A percentile compares a stretch with the other conserved stretches of the same genome.
Evolutionary conservation across 1,140 invertebrate species (phyloP).

Genomic region (Arctopsyche grandis): DNA sequence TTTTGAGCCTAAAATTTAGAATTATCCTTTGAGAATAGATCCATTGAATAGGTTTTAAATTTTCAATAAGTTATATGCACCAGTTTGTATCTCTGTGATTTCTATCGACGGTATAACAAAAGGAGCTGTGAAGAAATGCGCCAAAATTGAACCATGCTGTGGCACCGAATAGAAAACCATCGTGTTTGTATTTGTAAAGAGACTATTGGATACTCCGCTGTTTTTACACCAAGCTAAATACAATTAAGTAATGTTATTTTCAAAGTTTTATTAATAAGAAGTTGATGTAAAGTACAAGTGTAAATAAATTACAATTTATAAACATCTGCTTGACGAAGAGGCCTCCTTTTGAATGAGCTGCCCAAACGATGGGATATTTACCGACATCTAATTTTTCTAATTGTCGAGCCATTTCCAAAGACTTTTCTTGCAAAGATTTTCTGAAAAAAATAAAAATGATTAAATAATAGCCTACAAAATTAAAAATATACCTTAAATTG

Average conservation of each 20-base stretch:
- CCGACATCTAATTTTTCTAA: constrained; percentile 70
- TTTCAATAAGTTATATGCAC: constrained; percentile 3
- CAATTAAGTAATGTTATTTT: not conserved
- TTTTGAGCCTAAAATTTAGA: constrained; percentile 26
- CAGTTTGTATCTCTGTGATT: constrained; percentile 33
- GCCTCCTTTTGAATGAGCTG: constrained; percentile 78
- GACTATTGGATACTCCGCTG: not conserved
- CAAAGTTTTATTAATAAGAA: not conserved
- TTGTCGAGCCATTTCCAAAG: constrained; percentile 73
- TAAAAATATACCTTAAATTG: not conserved
- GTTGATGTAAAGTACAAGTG: not conserved
- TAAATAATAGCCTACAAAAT: not conserved
- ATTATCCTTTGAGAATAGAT: not conserved
- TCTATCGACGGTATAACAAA: constrained; percentile 31
- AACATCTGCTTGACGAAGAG: constrained; percentile 79
- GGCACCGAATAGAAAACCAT: constrained; percentile 82
- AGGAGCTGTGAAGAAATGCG: constrained; percentile 54
- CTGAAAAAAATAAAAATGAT: constrained; percentile 55
- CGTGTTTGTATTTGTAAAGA: constrained; percentile 63
- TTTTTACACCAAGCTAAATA: constrained; percentile 24
- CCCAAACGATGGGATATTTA: constrained; percentile 73
- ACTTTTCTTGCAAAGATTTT: constrained; percentile 68
- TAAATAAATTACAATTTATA: constrained; percentile 63
- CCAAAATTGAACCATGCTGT: constrained; percentile 75
- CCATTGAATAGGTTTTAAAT: not conserved